These are phyloP conservation scores for Neodiprion pinetum DNA, from an alignment of 1,140 invertebrate genomes.

Conservation along the genomic window DNA sequence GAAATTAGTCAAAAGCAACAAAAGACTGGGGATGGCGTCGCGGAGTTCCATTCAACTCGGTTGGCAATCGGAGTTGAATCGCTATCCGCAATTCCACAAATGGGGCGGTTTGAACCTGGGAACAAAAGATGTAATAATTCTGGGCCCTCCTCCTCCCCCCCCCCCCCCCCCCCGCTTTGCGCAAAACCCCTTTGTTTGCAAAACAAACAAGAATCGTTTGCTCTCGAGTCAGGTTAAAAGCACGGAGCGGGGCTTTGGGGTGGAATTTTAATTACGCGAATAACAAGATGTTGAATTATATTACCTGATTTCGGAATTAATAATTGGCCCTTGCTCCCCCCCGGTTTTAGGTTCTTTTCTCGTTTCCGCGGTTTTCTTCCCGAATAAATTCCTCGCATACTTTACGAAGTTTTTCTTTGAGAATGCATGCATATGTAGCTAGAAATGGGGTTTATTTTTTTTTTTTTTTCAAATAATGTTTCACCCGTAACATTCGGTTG, in stretches of 20 bases:
- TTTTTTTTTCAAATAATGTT: too few species aligned
- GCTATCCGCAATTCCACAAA: slow-evolving; percentile 60
- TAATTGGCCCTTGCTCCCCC: slow-evolving; percentile 15
- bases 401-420: too few species aligned
- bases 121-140: slow-evolving; percentile 64
- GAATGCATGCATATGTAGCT: too few species aligned
- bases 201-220: slow-evolving; percentile 61
- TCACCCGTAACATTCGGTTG: too few species aligned
- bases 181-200: slow-evolving; percentile 55
- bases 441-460: too few species aligned
- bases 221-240: slow-evolving; percentile 28
- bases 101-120: slow-evolving; percentile 55
- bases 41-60: slow-evolving; percentile 35
- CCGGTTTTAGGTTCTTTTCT: too few species aligned
- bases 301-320: slow-evolving; percentile 41
- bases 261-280: slow-evolving; percentile 60
- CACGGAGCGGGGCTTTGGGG: slow-evolving; percentile 29
- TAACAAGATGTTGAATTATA: slow-evolving; percentile 41
- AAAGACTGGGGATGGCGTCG: slow-evolving; percentile 37
- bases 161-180: slow-evolving; percentile 28
- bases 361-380: too few species aligned
- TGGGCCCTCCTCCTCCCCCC: slow-evolving; percentile 37
- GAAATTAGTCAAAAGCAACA: slow-evolving; percentile 59
- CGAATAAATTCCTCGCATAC: too few species aligned
- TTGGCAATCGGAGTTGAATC: slow-evolving; percentile 54